phyloP scores from a whole-genome alignment of 2,888 invertebrate species.

The Thyatira batis region DNA sequence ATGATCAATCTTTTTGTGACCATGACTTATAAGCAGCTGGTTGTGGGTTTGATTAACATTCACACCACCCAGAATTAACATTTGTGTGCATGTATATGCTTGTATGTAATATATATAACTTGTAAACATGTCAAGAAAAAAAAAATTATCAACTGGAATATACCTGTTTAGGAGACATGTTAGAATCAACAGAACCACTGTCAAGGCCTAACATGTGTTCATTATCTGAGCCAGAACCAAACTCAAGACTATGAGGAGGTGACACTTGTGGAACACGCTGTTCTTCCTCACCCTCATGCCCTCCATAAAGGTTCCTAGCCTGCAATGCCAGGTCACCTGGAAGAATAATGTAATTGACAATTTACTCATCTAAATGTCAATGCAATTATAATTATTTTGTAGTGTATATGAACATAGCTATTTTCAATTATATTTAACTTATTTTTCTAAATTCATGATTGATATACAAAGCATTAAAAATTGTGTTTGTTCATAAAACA shows the following conservation, averaged over 20 bases:
- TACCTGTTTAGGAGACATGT: slow-evolving; percentile 92
- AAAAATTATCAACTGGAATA: slow-evolving; percentile 9
- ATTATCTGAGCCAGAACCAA: slow-evolving; percentile 87
- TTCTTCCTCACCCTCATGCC: slow-evolving; percentile 86
- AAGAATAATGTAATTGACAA: slow-evolving; percentile 7
- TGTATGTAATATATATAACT: too few relatives aligned
- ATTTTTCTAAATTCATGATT: too few relatives aligned
- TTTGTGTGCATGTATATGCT: too few relatives aligned
- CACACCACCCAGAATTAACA: too few relatives aligned
- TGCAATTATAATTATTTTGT: background rate
- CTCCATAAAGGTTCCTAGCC: slow-evolving; percentile 71
- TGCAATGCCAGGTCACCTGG: slow-evolving; percentile 75
- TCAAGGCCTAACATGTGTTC: slow-evolving; percentile 93
- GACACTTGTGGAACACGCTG: slow-evolving; percentile 91
- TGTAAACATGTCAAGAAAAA: background rate
- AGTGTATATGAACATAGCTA: too few relatives aligned
- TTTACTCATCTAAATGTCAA: background rate
- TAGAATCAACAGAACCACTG: slow-evolving; percentile 88
- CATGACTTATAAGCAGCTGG: too few relatives aligned
- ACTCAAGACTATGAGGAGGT: slow-evolving; percentile 88
- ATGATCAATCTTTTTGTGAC: too few relatives aligned
- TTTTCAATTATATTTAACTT: too few relatives aligned
- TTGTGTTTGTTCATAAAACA: too few relatives aligned
- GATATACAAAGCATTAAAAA: too few relatives aligned
- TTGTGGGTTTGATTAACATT: too few relatives aligned